Conservation (phyloP, 2,797 vertebrate genomes). For the Myotis findleyi region DNA sequence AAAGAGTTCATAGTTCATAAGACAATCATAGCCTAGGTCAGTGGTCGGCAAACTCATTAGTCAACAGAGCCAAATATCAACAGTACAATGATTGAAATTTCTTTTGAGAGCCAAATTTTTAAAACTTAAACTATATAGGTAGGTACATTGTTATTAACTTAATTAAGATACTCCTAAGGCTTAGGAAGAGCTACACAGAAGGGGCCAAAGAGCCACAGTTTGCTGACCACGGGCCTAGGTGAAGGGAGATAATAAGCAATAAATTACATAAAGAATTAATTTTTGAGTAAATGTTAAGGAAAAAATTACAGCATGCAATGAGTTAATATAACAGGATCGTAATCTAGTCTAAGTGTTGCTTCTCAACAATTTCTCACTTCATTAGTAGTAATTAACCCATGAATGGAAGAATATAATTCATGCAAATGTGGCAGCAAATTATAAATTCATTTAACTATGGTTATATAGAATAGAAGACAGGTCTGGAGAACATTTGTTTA, state of each 20-base stretch:
- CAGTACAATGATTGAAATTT: too few species aligned
- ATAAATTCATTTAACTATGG: not conserved
- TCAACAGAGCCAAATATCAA: too few species aligned
- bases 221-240: not conserved
- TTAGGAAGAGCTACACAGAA: too few species aligned
- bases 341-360: not conserved
- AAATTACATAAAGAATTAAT: not conserved
- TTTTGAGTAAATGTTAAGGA: not conserved
- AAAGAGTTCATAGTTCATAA: not conserved
- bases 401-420: not conserved
- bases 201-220: too few species aligned
- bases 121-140: too few species aligned
- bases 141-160: too few species aligned
- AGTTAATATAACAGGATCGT: not conserved
- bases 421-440: not conserved
- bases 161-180: too few species aligned
- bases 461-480: not conserved
- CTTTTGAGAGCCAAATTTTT: too few species aligned
- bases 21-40: not conserved
- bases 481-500: not conserved
- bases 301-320: not conserved
- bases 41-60: too few species aligned
- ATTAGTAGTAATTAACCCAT: not conserved
- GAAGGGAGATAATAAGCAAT: not conserved
- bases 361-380: too few species aligned